These are phyloP conservation scores for Xiphophorus hellerii DNA, from an alignment of 2,113 vertebrate genomes.

Conservation along the genomic window DNA sequence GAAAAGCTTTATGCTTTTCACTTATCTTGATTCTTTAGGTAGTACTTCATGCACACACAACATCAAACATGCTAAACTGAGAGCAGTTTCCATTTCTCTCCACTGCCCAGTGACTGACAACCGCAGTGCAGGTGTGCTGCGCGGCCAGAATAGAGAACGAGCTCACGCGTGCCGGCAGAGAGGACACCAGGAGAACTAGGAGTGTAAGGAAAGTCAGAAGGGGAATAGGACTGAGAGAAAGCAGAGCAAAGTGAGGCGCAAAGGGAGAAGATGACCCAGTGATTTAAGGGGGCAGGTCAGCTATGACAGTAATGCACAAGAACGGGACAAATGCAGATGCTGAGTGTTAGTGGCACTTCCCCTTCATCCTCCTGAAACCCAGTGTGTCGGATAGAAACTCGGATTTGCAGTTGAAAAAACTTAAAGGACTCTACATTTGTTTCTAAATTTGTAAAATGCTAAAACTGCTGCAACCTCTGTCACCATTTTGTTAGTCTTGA, in stretches of 20 bases:
- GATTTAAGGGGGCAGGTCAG: constrained; percentile 73
- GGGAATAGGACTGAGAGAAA: constrained; percentile 15
- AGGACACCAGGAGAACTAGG: constrained; percentile 34
- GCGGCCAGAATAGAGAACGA: constrained; percentile 53
- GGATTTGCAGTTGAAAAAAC: constrained; percentile 29
- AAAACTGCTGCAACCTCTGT: too few relatives aligned
- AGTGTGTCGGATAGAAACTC: constrained; percentile 18
- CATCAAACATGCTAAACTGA: constrained; percentile 59
- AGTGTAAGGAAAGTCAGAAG: constrained; percentile 31
- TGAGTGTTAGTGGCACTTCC: constrained; percentile 60
- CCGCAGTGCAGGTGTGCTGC: constrained; percentile 66
- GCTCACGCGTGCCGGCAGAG: constrained; percentile 20
- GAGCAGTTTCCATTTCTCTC: constrained; percentile 31
- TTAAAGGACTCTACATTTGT: constrained; percentile 9
- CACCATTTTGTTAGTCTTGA: too few relatives aligned
- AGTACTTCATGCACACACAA: constrained; percentile 50
- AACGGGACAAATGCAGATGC: constrained; percentile 70
- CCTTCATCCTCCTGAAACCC: constrained; percentile 36
- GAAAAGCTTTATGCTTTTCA: constrained; percentile 37
- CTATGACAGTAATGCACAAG: constrained; percentile 73
- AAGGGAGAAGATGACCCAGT: constrained; percentile 14
- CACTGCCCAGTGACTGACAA: constrained; percentile 67
- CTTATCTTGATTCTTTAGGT: constrained; percentile 43
- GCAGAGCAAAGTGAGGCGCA: constrained; percentile 17
- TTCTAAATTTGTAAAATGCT: too few relatives aligned